Base-by-base conservation (phyloP, 2,888 invertebrate species). In the Melitaea athalia region DNA sequence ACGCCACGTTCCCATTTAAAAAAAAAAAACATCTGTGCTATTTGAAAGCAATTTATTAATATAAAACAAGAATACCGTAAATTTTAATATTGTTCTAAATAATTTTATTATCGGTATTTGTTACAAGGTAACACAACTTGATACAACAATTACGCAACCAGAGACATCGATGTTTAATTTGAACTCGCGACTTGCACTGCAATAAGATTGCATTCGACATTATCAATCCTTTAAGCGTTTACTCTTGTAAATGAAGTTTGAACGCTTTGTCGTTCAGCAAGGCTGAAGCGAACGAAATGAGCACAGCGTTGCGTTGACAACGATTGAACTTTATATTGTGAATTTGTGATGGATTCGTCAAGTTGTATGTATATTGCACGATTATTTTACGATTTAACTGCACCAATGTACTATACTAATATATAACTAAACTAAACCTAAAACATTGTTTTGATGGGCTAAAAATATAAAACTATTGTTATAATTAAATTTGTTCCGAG, bases 171-270 rank as follows among this genome's bases (percentile, higher is more conserved):
- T 8, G 33, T 49, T 15, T 2, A 62, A 60, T 38, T 55, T 17
- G 47, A 49, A 47, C 15, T 6, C 1, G 10, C 33, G 42, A 42
- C 52, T 61, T n/a, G 24, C 53, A 47, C 17, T 33, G 66, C 47
- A 57, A 68, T 84, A 84, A 84, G 80, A 82, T 81, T 85, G 85
- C 85, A 82, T 78, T 79, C 84, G 83, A 78, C 79, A 75, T 81
- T 81, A 82, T 85, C 86, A 87, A 88, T 89, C 88, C 88, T 87
- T 87, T 85, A 81, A 77, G 55, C 12, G 87, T 88, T 88, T 88
- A 86, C 84, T 87, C 85, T 85, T 82, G 85, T 85, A 87, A 87
- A 86, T 85, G 86, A 84, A 81, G 80, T 72, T 74, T 70, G 75
- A 74, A 73, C 73, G 59, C 63, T 42, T 63, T 64, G 68, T 63